A percentile compares a stretch with the other conserved stretches of the same genome.
These are phyloP conservation scores for Hemithea aestivaria DNA, from an alignment of 2,888 invertebrate species.

Conservation along the genomic window DNA sequence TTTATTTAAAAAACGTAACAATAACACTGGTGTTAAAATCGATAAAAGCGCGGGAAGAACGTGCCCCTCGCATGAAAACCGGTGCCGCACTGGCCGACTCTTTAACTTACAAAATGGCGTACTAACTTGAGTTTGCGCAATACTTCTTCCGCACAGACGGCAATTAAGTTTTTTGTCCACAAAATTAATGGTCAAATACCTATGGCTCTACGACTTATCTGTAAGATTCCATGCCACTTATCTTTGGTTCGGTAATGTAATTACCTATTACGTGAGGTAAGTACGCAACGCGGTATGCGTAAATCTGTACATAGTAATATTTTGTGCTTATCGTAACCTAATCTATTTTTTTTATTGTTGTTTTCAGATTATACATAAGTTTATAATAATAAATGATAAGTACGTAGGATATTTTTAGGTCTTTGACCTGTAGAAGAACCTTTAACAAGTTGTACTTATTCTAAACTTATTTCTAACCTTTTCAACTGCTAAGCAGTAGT, in stretches of 20 bases:
- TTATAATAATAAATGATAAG: too few relatives aligned
- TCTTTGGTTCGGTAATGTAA: too few relatives aligned
- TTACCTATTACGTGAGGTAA: too few relatives aligned
- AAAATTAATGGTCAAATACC: slow-evolving; percentile 12
- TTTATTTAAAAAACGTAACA: slow-evolving; percentile 60
- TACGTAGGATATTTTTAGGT: slow-evolving; percentile 28
- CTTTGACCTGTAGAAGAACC: slow-evolving; percentile 25
- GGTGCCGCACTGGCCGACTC: slow-evolving; percentile 53
- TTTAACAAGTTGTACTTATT: too few relatives aligned
- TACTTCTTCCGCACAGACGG: slow-evolving; percentile 21
- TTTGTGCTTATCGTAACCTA: too few relatives aligned
- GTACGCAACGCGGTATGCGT: too few relatives aligned
- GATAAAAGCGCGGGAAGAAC: slow-evolving; percentile 45
- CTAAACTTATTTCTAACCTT: too few relatives aligned
- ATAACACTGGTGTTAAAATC: slow-evolving; percentile 52
- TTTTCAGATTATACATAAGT: too few relatives aligned
- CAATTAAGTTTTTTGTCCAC: slow-evolving; percentile 15
- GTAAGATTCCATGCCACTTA: too few relatives aligned
- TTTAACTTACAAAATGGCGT: slow-evolving; percentile 30
- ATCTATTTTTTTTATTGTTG: too few relatives aligned
- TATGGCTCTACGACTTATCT: background rate
- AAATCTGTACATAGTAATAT: too few relatives aligned
- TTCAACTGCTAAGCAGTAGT: too few relatives aligned
- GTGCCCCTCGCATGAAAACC: slow-evolving; percentile 32
- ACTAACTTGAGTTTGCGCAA: slow-evolving; percentile 28